Evolutionary conservation across 2,888 invertebrate genomes (phyloP).

Genomic region (Bellardia pandia): DNA sequence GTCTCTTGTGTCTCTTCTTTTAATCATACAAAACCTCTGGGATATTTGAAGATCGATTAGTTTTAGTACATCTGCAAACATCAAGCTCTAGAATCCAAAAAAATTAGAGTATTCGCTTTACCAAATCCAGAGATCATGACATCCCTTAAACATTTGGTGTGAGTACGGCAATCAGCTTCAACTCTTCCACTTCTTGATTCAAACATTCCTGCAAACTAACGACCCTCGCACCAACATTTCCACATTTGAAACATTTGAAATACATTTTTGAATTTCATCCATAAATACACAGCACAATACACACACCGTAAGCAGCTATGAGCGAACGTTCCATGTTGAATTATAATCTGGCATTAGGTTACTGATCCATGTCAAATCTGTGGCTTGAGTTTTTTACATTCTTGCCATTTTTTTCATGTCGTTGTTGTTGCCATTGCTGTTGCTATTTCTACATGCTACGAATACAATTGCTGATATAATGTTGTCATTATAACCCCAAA

Average conservation of each 20-base stretch:
- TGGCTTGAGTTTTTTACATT: conserved; percentile 80
- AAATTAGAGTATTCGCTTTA: too few relatives aligned
- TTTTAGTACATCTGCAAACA: too few relatives aligned
- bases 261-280: conserved; percentile 54
- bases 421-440: conserved; percentile 63
- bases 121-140: too few relatives aligned
- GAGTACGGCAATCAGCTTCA: too few relatives aligned
- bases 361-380: conserved; percentile 85
- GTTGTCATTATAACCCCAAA: conserved; percentile 65
- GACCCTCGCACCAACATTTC: conserved; percentile 36
- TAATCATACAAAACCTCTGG: too few relatives aligned
- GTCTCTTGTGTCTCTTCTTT: too few relatives aligned
- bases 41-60: too few relatives aligned
- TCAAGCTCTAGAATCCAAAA: too few relatives aligned
- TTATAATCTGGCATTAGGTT: conserved; percentile 84
- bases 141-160: too few relatives aligned
- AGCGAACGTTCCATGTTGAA: conserved; percentile 80
- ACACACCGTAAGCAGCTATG: conserved; percentile 31
- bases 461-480: conserved; percentile 64
- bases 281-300: conserved; percentile 39
- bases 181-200: too few relatives aligned
- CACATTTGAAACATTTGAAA: conserved; percentile 58
- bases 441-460: conserved; percentile 35
- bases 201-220: background rate
- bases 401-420: conserved; percentile 63